Evolutionary conservation across 2,888 invertebrate species (phyloP).

Genomic region (Diachrysia chrysitis): DNA sequence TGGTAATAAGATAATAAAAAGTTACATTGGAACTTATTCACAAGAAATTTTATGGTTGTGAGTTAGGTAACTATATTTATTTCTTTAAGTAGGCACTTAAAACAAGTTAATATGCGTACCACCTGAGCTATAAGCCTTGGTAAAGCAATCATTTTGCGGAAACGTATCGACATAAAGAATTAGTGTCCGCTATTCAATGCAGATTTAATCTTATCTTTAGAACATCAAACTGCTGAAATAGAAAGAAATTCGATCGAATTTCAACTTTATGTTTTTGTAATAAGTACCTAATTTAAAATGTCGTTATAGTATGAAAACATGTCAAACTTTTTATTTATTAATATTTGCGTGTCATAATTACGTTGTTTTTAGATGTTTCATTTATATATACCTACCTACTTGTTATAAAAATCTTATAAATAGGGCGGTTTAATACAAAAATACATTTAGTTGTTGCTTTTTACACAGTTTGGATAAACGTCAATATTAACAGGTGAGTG

Average conservation of each 20-base stretch:
- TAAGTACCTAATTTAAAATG: constrained; percentile 14
- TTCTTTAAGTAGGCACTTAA: too few species aligned
- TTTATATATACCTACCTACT: background rate
- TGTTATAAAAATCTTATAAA: constrained; percentile 42
- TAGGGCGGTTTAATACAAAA: constrained; percentile 23
- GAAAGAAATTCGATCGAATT: constrained; percentile 15
- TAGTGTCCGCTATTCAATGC: constrained; percentile 33
- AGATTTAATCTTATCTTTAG: constrained; percentile 56
- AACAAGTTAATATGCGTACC: background rate
- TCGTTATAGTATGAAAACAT: constrained; percentile 15
- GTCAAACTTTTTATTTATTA: constrained; percentile 29
- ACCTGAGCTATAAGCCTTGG: constrained; percentile 17
- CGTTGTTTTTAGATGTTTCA: constrained; percentile 5
- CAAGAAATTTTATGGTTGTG: too few species aligned
- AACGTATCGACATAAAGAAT: constrained; percentile 47
- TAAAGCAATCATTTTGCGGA: constrained; percentile 52
- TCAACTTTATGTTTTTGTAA: constrained; percentile 9
- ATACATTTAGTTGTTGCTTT: constrained; percentile 16
- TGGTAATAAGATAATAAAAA: too few species aligned
- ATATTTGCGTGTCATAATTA: constrained; percentile 29
- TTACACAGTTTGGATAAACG: background rate
- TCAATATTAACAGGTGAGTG: background rate
- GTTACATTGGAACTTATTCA: too few species aligned
- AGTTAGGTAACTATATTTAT: too few species aligned
- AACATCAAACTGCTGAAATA: constrained; percentile 36